phyloP scores from a whole-genome alignment of 64 coral and sea anemone species.

The Astreopora myriophthalma region DNA sequence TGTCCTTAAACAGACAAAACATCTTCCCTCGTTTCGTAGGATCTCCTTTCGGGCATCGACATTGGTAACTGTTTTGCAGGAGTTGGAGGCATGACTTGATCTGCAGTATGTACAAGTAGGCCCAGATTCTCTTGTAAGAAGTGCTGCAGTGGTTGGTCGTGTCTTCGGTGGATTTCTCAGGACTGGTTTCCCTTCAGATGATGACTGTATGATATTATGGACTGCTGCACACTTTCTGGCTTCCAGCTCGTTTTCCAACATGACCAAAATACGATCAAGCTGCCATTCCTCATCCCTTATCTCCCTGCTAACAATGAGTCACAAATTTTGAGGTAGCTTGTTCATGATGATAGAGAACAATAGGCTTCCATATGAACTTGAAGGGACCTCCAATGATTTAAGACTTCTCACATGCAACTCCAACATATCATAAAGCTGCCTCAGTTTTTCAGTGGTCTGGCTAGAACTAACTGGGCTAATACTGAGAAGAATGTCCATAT shows the following conservation, averaged over 20 bases:
- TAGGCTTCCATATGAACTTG: constrained; percentile 18
- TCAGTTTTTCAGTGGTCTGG: background rate
- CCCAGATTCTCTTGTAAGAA: background rate
- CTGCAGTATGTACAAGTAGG: background rate
- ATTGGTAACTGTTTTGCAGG: background rate
- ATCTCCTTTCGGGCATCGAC: background rate
- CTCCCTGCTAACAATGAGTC: constrained; percentile 2
- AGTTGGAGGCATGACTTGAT: background rate
- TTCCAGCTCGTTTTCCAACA: background rate
- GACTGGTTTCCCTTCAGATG: background rate
- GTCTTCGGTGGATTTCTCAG: background rate
- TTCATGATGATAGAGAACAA: constrained; percentile 24
- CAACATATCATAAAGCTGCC: background rate
- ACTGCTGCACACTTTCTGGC: background rate
- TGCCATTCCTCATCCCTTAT: background rate
- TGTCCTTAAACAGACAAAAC: background rate
- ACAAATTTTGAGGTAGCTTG: constrained; percentile 25
- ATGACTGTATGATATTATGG: background rate
- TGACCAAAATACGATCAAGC: background rate
- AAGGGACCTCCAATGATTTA: background rate
- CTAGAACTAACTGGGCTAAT: background rate
- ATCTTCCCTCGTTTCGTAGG: background rate
- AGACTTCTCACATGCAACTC: constrained; percentile 40
- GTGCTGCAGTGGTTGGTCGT: background rate
- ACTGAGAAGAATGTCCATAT: constrained; percentile 34